A percentile compares a stretch with the other conserved stretches of the same genome.
phyloP scores from a whole-genome alignment of 2,113 vertebrate species.

The Choloepus hoffmanni region DNA sequence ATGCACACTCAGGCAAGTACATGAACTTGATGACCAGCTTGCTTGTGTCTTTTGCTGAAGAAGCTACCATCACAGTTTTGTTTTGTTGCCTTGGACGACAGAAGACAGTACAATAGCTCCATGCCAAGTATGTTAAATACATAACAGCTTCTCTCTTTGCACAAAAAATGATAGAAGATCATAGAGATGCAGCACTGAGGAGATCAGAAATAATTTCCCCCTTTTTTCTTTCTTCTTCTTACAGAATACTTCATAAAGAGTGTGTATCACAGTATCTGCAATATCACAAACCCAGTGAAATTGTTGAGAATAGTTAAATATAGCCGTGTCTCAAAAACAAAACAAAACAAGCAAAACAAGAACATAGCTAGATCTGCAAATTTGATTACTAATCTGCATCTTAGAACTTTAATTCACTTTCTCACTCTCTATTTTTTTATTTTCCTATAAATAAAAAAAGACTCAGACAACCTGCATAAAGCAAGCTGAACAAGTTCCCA shows the following conservation, averaged over 20 bases:
- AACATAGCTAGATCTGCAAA: neutral
- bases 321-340: neutral
- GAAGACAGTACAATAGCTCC: conserved; percentile 26
- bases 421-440: neutral
- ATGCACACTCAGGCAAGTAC: neutral
- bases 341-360: too few relatives aligned
- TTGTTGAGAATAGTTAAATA: neutral
- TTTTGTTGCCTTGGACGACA: conserved; percentile 67
- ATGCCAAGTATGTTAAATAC: conserved; percentile 38
- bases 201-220: neutral
- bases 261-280: neutral
- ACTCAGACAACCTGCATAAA: neutral
- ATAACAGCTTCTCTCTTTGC: neutral
- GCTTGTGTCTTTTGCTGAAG: conserved; percentile 51
- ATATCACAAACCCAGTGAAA: neutral
- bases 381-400: neutral
- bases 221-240: neutral
- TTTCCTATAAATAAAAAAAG: neutral
- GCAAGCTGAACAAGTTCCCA: neutral
- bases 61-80: conserved; percentile 61
- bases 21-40: neutral
- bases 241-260: neutral
- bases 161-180: neutral
- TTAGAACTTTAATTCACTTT: conserved; percentile 29
- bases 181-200: neutral